Evolutionary conservation across 1,140 invertebrate genomes (phyloP).

Genomic region (Agrypnia vestita): DNA sequence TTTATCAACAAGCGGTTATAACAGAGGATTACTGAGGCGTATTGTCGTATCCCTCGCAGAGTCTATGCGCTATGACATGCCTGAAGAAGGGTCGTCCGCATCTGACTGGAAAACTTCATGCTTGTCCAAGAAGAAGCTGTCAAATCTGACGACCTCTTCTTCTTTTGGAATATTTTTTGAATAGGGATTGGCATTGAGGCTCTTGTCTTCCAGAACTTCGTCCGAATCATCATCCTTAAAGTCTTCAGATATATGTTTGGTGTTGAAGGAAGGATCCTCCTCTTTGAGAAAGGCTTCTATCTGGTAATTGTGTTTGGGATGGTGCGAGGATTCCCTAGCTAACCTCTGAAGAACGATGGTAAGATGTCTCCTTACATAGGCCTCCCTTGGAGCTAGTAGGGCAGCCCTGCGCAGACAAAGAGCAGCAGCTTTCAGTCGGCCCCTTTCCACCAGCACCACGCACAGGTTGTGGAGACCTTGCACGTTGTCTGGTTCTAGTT

Average conservation of each 20-base stretch:
- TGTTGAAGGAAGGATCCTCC: slow-evolving; percentile 55
- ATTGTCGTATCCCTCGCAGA: slow-evolving; percentile 57
- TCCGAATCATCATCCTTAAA: slow-evolving; percentile 44
- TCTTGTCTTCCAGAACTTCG: slow-evolving; percentile 29
- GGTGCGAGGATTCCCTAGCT: slow-evolving; percentile 61
- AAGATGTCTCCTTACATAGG: slow-evolving; percentile 92
- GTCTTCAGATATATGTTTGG: slow-evolving; percentile 53
- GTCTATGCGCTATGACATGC: slow-evolving; percentile 68
- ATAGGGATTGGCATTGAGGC: slow-evolving; percentile 31
- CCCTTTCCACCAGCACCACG: slow-evolving; percentile 94
- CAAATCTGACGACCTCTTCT: slow-evolving; percentile 59
- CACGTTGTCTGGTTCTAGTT: slow-evolving; percentile 91
- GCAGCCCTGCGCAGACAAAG: slow-evolving; percentile 88
- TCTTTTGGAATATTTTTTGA: slow-evolving; percentile 51
- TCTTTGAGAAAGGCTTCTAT: slow-evolving; percentile 58
- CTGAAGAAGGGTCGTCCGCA: slow-evolving; percentile 69
- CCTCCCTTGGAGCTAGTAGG: slow-evolving; percentile 86
- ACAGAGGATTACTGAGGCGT: slow-evolving; percentile 56
- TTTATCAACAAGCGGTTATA: slow-evolving; percentile 59
- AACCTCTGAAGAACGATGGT: slow-evolving; percentile 87
- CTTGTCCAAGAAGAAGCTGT: slow-evolving; percentile 57
- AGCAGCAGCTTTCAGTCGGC: slow-evolving; percentile 86
- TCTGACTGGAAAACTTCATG: slow-evolving; percentile 60
- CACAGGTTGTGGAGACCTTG: slow-evolving; percentile 97
- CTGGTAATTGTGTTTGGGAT: slow-evolving; percentile 55